Evolutionary conservation across 2,113 vertebrate species (phyloP).

Genomic region (Chaetodon auriga): DNA sequence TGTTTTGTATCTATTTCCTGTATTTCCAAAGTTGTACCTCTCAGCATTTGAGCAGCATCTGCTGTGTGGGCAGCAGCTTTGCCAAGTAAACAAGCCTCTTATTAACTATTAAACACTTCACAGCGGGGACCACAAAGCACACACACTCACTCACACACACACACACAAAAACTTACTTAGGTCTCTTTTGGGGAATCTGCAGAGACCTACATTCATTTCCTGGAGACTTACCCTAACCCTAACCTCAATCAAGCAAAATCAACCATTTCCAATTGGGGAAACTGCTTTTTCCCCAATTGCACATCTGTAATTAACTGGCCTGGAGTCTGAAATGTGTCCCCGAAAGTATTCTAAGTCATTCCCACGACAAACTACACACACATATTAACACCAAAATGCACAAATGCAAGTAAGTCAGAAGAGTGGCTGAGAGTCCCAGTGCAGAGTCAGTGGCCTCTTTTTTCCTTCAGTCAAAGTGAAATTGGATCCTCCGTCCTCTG

Average conservation of each 20-base stretch:
- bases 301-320: too few relatives aligned
- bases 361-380: conserved; percentile 7
- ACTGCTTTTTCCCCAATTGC: too few relatives aligned
- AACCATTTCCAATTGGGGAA: too few relatives aligned
- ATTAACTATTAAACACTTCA: conserved; percentile 80
- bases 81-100: conserved; percentile 76
- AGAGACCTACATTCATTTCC: too few relatives aligned
- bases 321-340: too few relatives aligned
- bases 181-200: too few relatives aligned
- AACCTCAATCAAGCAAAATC: too few relatives aligned
- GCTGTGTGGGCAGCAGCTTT: conserved; percentile 68
- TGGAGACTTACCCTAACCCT: too few relatives aligned
- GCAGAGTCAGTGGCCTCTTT: conserved; percentile 66
- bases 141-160: conserved; percentile 24
- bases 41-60: conserved; percentile 65
- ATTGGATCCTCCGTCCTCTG: conserved; percentile 68
- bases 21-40: conserved; percentile 56
- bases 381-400: conserved; percentile 44
- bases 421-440: conserved; percentile 50
- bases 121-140: conserved; percentile 43
- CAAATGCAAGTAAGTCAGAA: conserved; percentile 47
- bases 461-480: conserved; percentile 74
- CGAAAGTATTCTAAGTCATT: too few relatives aligned
- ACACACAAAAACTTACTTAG: background rate
- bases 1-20: conserved; percentile 47